Evolutionary conservation across 2,797 vertebrate genomes (phyloP).

Genomic region (Anableps anableps): DNA sequence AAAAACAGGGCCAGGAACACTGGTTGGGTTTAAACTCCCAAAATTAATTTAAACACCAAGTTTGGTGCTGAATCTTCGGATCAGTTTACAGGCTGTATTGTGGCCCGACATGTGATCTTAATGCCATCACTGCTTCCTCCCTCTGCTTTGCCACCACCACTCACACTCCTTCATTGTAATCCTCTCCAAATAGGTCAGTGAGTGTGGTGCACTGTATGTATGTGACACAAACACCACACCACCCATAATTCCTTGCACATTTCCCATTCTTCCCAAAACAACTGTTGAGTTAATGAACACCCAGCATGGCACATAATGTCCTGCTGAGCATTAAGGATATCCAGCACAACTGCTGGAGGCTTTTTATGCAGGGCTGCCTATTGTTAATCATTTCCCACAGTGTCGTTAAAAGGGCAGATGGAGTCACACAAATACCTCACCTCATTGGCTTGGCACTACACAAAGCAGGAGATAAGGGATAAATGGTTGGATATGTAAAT

Average conservation of each 20-base stretch:
- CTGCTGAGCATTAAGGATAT: slow-evolving; percentile 35
- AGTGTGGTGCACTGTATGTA: not conserved
- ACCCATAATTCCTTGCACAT: slow-evolving; percentile 62
- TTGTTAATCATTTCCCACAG: slow-evolving; percentile 68
- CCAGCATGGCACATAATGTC: slow-evolving; percentile 40
- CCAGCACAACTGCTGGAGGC: slow-evolving; percentile 55
- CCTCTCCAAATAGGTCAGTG: slow-evolving; percentile 56
- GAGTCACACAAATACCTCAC: slow-evolving; percentile 18
- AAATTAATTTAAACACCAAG: not conserved
- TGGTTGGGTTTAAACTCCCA: not conserved
- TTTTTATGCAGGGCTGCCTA: slow-evolving; percentile 33
- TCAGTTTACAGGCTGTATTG: slow-evolving; percentile 8
- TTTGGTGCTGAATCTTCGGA: not conserved
- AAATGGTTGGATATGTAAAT: slow-evolving; percentile 12
- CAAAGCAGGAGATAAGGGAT: slow-evolving; percentile 19
- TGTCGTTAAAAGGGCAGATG: slow-evolving; percentile 42
- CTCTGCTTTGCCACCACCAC: slow-evolving; percentile 3
- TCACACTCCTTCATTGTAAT: slow-evolving; percentile 29
- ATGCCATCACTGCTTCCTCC: not conserved
- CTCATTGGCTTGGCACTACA: slow-evolving; percentile 37
- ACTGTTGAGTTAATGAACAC: slow-evolving; percentile 70
- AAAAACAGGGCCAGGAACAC: not conserved
- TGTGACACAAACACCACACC: slow-evolving; percentile 33
- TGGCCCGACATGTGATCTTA: slow-evolving; percentile 3
- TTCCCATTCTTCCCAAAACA: slow-evolving; percentile 65